phyloP scores from a whole-genome alignment of 2,888 invertebrate genomes.

The Tanypteryx hageni region DNA sequence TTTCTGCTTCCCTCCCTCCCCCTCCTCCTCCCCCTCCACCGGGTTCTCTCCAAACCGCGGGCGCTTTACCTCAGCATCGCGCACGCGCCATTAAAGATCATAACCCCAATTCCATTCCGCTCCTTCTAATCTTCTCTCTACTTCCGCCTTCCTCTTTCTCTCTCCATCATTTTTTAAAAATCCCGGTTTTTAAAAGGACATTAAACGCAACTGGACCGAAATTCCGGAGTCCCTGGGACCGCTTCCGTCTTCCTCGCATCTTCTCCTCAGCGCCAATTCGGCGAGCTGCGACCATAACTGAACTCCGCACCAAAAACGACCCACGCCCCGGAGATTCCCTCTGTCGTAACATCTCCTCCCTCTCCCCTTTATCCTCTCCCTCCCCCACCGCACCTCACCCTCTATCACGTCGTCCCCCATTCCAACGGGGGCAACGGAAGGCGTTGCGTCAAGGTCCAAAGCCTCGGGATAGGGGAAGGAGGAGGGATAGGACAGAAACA shows the following conservation, averaged over 20 bases:
- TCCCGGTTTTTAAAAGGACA: slow-evolving; percentile 12
- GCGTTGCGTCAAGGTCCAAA: background rate
- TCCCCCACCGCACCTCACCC: background rate
- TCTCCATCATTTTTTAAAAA: no score
- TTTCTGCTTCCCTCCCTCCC: no score
- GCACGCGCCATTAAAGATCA: slow-evolving; percentile 17
- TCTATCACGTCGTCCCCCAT: background rate
- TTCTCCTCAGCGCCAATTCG: background rate
- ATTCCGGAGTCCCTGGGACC: background rate
- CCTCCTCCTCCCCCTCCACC: no score
- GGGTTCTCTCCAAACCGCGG: no score
- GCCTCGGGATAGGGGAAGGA: background rate
- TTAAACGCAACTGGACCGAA: background rate
- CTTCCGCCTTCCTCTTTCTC: background rate
- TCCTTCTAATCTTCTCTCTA: background rate
- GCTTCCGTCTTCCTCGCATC: background rate
- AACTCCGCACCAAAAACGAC: background rate
- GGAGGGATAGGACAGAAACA: background rate
- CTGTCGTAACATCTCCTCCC: background rate
- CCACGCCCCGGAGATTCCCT: background rate
- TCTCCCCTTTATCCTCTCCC: background rate
- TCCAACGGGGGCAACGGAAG: background rate
- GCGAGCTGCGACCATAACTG: background rate
- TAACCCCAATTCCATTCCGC: background rate
- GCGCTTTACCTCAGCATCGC: no score